A percentile compares a stretch with the other conserved stretches of the same genome.
phyloP scores from a whole-genome alignment of 2,888 invertebrate species.

The Anthophora plumipes region DNA sequence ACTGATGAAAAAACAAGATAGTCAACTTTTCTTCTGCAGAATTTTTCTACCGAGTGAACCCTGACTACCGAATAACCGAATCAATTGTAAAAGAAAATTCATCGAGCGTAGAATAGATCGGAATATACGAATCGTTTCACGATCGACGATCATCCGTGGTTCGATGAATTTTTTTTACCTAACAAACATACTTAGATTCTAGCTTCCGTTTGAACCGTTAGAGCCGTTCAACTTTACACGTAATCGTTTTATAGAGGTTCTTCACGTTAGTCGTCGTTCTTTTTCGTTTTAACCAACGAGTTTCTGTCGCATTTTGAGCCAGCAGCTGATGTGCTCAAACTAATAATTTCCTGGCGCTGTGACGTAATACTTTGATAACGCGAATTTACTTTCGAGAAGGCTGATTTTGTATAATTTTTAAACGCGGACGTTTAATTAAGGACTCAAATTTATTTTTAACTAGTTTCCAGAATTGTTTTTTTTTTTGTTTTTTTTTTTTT shows the following conservation, averaged over 20 bases:
- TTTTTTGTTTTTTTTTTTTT: too few relatives aligned
- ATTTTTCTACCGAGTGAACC: constrained; percentile 33
- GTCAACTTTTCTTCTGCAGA: constrained; percentile 35
- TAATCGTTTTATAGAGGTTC: constrained; percentile 19
- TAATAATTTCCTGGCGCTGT: constrained; percentile 82
- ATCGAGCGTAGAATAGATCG: neutral
- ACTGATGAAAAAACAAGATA: neutral
- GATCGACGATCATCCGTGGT: neutral
- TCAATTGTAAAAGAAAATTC: constrained; percentile 32
- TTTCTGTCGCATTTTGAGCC: constrained; percentile 66
- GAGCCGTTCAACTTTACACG: constrained; percentile 27
- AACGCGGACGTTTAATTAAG: constrained; percentile 79
- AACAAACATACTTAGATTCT: constrained; percentile 39
- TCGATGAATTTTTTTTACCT: constrained; percentile 19
- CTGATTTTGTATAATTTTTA: constrained; percentile 83
- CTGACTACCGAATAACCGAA: constrained; percentile 22
- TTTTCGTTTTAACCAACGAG: constrained; percentile 27
- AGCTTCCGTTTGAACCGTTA: constrained; percentile 51
- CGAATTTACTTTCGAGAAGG: constrained; percentile 82
- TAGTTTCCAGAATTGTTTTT: constrained; percentile 71
- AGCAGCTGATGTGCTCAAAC: constrained; percentile 73
- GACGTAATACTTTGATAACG: constrained; percentile 80
- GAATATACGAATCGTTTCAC: neutral
- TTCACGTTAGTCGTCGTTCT: neutral
- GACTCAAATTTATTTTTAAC: constrained; percentile 75